These are phyloP conservation scores for Hydractinia symbiolongicarpus DNA, from an alignment of 30 jellyfish, hydroid and myxozoan genomes.

Conservation along the genomic window DNA sequence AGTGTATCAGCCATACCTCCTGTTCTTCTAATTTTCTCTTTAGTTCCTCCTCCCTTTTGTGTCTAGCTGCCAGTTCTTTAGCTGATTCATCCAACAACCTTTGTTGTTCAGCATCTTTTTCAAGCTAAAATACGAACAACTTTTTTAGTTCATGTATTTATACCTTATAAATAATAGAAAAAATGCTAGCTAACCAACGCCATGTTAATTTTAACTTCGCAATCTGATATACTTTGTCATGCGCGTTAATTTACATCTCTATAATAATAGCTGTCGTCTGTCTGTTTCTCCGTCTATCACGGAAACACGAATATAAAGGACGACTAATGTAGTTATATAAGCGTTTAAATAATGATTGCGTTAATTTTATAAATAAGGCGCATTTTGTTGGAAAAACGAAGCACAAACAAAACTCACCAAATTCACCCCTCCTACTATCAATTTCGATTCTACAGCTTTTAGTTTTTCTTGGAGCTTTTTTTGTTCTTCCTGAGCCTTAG, in stretches of 20 bases:
- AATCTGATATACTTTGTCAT: not conserved
- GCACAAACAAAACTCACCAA: conserved; percentile 46
- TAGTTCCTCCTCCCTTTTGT: conserved; percentile 69
- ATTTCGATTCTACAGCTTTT: conserved; percentile 82
- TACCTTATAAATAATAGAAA: not conserved
- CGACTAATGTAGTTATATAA: too few relatives aligned
- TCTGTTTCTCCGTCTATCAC: too few relatives aligned
- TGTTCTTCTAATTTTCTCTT: conserved; percentile 71
- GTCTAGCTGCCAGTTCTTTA: conserved; percentile 73
- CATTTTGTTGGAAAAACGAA: not conserved
- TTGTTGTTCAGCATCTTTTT: conserved; percentile 94
- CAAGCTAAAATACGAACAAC: conserved; percentile 47
- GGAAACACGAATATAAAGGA: too few relatives aligned
- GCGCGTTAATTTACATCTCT: not conserved
- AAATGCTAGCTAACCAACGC: not conserved
- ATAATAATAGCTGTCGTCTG: too few relatives aligned
- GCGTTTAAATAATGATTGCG: too few relatives aligned
- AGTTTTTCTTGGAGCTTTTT: conserved; percentile 71
- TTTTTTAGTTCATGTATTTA: not conserved
- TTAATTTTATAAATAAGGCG: too few relatives aligned
- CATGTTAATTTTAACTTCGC: not conserved
- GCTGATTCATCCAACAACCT: conserved; percentile 84
- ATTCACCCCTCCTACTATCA: conserved; percentile 95
- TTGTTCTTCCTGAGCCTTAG: conserved; percentile 91
- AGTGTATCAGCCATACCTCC: conserved; percentile 39